Conservation (phyloP, 2,113 vertebrate genomes). For the Tragulus kanchil region DNA sequence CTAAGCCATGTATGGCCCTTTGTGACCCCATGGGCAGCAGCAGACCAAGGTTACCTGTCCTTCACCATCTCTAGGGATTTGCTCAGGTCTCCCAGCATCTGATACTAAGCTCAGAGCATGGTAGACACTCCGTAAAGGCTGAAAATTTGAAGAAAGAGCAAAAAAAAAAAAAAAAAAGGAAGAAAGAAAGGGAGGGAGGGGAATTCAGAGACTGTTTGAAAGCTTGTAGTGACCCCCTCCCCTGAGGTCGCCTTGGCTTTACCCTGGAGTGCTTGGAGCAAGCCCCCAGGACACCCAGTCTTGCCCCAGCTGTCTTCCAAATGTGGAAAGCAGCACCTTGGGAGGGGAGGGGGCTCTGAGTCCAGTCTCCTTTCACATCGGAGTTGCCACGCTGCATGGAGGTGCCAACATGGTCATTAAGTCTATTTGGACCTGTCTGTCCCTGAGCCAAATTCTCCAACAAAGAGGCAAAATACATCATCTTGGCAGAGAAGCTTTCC, state of each 20-base stretch:
- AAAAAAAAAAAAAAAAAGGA: background rate
- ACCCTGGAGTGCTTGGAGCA: accelerated
- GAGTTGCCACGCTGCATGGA: accelerated
- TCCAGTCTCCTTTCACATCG: accelerated
- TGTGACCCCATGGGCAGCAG: too few relatives aligned
- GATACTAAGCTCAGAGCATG: background rate
- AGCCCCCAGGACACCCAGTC: accelerated
- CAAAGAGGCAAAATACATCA: slow-evolving; percentile 76
- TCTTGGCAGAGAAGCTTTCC: slow-evolving; percentile 70
- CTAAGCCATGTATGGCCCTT: too few relatives aligned
- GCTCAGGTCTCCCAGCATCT: background rate
- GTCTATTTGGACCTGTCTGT: slow-evolving; percentile 54
- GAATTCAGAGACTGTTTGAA: too few relatives aligned
- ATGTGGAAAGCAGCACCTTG: accelerated
- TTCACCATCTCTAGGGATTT: too few relatives aligned
- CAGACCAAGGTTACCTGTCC: too few relatives aligned
- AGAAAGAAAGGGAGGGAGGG: accelerated
- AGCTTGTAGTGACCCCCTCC: accelerated
- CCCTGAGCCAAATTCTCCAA: slow-evolving; percentile 72
- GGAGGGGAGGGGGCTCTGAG: accelerated
- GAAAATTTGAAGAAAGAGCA: background rate
- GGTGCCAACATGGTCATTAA: background rate
- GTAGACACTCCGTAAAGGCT: background rate
- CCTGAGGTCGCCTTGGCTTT: background rate
- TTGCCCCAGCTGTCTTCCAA: accelerated